Evolutionary conservation across 2,797 vertebrate species (phyloP), one percentile per base, ranked within the genome.

Genomic region (Phylloscopus collybita): DNA sequence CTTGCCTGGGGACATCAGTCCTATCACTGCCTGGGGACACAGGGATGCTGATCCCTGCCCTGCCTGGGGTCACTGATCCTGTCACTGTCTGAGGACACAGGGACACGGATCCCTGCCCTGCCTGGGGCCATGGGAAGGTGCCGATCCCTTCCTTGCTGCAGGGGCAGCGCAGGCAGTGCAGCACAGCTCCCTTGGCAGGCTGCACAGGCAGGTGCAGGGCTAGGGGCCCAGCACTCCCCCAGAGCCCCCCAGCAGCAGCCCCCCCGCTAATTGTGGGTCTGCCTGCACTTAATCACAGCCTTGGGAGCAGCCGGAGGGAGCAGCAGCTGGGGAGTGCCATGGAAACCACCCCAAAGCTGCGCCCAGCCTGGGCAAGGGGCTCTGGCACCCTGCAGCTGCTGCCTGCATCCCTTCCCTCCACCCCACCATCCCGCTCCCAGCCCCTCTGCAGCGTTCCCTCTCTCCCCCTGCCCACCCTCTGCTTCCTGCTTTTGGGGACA

Each of bases 251-350:
- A 65, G 82, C 67, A 86, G 51, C 34, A n/a, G 1, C 79, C 81
- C 94, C 87, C 29, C n/a, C 0, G 2, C 65, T 94, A 94, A 95
- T 86, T 93, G 90, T 57, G 78, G 80, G 60, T 86, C 88, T 95
- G 93, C 23, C 78, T 38, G 67, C 15, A 18, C 66, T 89, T 92
- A 95, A 92, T 94, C 61, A 91, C 81, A 92, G 93, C 84, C 81
- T 92, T 92, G 6, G 29, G 90, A 94, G 67, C 76, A 57, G 80
- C 38, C 73, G 34, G 53, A 82, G 86, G 59, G 90, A 91, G 94
- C 88, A n/a, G 91, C 88, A 85, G 83, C 71, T 3, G 4, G 79
- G 56, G 61, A 57, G 50, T 61, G 86, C 86, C 93, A 86, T 80
- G 86, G 94, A 92, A 95, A 92, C 89, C 61, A 0, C 50, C 65